Evolutionary conservation across 2,113 vertebrate species (phyloP).

Genomic region (Trematocara variabile): DNA sequence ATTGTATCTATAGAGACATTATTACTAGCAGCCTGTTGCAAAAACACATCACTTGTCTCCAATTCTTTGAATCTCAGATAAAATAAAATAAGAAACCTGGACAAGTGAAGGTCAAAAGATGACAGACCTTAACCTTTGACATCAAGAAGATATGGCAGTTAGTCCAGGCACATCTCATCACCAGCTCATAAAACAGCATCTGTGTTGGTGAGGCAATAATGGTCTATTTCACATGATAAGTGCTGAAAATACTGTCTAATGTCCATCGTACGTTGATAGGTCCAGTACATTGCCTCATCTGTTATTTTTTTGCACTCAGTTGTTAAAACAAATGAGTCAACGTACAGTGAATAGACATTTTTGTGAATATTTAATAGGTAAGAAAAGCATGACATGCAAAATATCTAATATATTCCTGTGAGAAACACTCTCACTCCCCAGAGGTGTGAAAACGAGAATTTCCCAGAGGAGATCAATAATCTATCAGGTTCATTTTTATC

Average conservation of each 20-base stretch:
- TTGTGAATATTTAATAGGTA: neutral
- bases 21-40: neutral
- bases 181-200: neutral
- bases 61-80: neutral
- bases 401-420: neutral
- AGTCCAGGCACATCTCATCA: neutral
- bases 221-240: neutral
- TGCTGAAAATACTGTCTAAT: neutral
- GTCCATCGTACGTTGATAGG: neutral
- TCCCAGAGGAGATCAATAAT: slow-evolving; percentile 40
- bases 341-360: neutral
- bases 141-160: neutral
- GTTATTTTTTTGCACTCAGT: neutral
- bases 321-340: neutral
- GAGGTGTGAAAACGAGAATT: slow-evolving; percentile 10
- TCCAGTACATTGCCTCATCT: neutral
- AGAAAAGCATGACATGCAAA: neutral
- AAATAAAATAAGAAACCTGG: neutral
- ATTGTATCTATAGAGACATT: neutral
- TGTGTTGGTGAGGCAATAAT: neutral
- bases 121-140: neutral
- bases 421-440: neutral
- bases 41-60: neutral
- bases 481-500: slow-evolving; percentile 26
- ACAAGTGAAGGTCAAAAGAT: neutral